Evolutionary conservation across 1,140 invertebrate species (phyloP).

Genomic region (Temnothorax nylanderi): DNA sequence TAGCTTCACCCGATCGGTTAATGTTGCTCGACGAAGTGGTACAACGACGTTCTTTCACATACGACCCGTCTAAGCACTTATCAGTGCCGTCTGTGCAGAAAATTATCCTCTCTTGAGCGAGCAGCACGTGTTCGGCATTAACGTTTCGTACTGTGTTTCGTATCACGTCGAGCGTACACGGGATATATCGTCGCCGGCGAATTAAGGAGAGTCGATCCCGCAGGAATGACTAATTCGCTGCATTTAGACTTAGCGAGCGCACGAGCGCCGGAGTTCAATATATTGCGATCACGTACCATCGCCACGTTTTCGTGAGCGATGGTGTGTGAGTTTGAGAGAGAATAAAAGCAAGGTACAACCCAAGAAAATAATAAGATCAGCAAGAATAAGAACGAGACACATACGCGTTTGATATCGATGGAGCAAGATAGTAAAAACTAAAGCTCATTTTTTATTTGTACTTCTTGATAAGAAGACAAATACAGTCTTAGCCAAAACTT

Average conservation of each 20-base stretch:
- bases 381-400: background rate
- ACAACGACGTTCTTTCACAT: slow-evolving; percentile 51
- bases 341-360: background rate
- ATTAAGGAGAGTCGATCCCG: background rate
- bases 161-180: background rate
- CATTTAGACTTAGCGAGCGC: background rate
- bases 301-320: no score
- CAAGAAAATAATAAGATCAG: background rate
- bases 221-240: background rate
- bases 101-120: slow-evolving; percentile 17
- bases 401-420: background rate
- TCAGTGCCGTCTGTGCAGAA: slow-evolving; percentile 59
- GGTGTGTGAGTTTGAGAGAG: background rate
- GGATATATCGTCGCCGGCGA: background rate
- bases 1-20: background rate
- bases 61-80: slow-evolving; percentile 14
- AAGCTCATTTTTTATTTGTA: background rate
- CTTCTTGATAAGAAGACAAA: background rate
- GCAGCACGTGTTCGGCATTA: slow-evolving; percentile 46
- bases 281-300: background rate
- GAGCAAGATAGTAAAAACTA: background rate
- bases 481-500: no score
- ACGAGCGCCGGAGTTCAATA: background rate
- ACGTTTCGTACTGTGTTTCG: background rate
- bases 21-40: slow-evolving; percentile 22